These are phyloP conservation scores for Pseudorhombus dupliciocellatus DNA, from an alignment of 2,113 vertebrate species.

Conservation along the genomic window DNA sequence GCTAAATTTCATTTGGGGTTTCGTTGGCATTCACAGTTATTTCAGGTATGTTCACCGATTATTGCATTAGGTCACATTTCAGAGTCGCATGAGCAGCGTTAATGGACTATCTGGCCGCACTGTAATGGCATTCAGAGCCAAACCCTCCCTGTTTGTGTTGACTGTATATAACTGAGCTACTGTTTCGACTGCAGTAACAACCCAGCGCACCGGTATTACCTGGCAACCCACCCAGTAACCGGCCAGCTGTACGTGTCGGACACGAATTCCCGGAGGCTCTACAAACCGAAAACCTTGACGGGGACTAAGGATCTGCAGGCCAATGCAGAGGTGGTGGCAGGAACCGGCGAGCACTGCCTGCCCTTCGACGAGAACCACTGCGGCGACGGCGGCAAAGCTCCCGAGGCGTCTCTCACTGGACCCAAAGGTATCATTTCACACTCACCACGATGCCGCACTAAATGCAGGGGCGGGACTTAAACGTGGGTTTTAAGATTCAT, in stretches of 20 bases:
- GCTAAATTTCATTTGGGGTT: conserved; percentile 8
- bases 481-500: conserved; percentile 41
- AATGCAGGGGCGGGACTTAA: conserved; percentile 31
- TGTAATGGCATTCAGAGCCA: conserved; percentile 1
- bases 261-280: conserved; percentile 96
- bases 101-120: background rate
- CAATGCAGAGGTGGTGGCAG: conserved; percentile 91
- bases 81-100: conserved; percentile 2
- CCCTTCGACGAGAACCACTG: conserved; percentile 96
- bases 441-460: conserved; percentile 39
- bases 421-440: conserved; percentile 89
- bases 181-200: conserved; percentile 88
- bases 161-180: conserved; percentile 20
- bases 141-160: background rate
- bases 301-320: conserved; percentile 90
- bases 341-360: conserved; percentile 95
- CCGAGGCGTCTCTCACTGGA: conserved; percentile 94
- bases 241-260: conserved; percentile 96
- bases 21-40: background rate
- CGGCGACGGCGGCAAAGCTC: conserved; percentile 94
- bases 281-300: conserved; percentile 86
- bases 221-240: conserved; percentile 91
- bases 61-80: conserved; percentile 14
- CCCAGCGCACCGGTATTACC: conserved; percentile 96
- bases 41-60: conserved; percentile 10